Percentiles rank a stretch among this genome's conserved stretches.
phyloP scores from a whole-genome alignment of 2,888 invertebrate genomes.

The Gandaritis pyraliata region DNA sequence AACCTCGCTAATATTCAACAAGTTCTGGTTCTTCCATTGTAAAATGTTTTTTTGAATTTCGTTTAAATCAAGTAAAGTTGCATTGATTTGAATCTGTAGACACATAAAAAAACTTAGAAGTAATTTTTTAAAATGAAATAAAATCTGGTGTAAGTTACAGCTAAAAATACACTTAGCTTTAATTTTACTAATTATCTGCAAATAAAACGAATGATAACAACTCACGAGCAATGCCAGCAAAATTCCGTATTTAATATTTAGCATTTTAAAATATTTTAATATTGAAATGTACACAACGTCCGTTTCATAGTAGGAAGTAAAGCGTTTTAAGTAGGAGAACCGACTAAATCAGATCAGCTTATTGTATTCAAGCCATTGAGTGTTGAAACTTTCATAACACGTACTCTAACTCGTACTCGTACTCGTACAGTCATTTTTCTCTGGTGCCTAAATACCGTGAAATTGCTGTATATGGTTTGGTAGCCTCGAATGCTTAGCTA shows the following conservation, averaged over 20 bases:
- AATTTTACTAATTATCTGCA: not conserved
- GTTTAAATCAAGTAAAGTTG: slow-evolving; percentile 69
- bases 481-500: no score
- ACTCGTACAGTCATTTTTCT: slow-evolving; percentile 23
- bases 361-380: not conserved
- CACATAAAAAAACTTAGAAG: slow-evolving; percentile 9
- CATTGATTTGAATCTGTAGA: slow-evolving; percentile 67
- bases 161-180: no score
- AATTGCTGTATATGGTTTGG: not conserved
- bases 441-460: slow-evolving; percentile 52
- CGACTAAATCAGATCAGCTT: not conserved
- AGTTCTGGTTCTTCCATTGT: slow-evolving; percentile 72
- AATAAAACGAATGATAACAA: slow-evolving; percentile 3
- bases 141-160: not conserved
- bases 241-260: slow-evolving; percentile 47
- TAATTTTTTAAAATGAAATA: not conserved
- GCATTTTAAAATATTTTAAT: not conserved
- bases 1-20: slow-evolving; percentile 75
- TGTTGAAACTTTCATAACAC: not conserved
- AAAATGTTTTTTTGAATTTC: slow-evolving; percentile 72
- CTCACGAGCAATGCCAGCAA: slow-evolving; percentile 61
- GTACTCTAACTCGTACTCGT: slow-evolving; percentile 33
- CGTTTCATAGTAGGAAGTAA: slow-evolving; percentile 3
- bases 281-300: not conserved
- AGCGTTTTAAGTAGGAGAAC: no score